phyloP scores from a whole-genome alignment of 2,797 vertebrate genomes.

The Sebastes alutus region DNA sequence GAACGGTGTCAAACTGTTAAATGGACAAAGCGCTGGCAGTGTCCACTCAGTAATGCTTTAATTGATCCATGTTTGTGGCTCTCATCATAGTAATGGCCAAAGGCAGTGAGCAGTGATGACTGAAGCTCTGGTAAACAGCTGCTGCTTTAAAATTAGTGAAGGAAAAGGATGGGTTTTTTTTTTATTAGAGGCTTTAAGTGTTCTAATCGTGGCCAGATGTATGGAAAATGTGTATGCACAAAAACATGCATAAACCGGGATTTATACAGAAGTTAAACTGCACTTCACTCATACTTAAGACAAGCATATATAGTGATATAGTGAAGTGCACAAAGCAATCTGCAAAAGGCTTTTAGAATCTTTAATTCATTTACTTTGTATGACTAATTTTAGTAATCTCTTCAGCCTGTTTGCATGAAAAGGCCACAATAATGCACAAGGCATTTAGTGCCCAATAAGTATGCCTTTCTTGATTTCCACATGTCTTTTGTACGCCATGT shows the following conservation, averaged over 20 bases:
- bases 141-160: background rate
- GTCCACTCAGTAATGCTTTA: slow-evolving; percentile 69
- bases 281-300: background rate
- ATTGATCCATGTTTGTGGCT: slow-evolving; percentile 58
- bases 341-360: background rate
- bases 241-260: background rate
- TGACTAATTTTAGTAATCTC: too few relatives aligned
- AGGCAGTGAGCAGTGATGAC: background rate
- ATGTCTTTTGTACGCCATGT: too few relatives aligned
- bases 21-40: slow-evolving; percentile 60
- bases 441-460: too few relatives aligned
- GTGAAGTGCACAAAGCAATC: background rate
- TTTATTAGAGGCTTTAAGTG: background rate
- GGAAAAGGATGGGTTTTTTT: background rate
- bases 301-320: background rate
- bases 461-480: too few relatives aligned
- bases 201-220: background rate
- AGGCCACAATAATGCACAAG: too few relatives aligned
- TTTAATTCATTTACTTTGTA: too few relatives aligned
- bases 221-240: background rate
- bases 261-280: background rate
- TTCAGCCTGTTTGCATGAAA: too few relatives aligned
- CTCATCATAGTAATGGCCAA: background rate
- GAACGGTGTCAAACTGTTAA: slow-evolving; percentile 69
- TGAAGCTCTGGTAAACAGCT: slow-evolving; percentile 22